Base-by-base conservation (phyloP, 1,140 invertebrate genomes). In the Zaprionus camerounensis region DNA sequence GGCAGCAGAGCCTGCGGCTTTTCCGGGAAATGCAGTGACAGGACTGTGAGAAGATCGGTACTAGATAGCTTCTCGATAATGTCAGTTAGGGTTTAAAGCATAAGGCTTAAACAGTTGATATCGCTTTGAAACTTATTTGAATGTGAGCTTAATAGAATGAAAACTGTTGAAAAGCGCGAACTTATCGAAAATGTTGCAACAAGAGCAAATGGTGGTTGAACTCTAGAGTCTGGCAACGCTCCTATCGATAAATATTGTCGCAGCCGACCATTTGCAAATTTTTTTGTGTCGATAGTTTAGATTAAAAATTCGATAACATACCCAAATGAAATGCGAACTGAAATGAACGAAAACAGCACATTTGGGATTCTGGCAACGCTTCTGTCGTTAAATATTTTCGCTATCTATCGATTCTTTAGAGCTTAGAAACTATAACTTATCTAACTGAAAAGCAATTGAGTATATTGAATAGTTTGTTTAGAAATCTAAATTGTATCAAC, bases 1-100 rank as follows among this genome's bases (percentile, higher is more conserved):
- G 73, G 64, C 73, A 55, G 55, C 12, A 53, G 51, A 46, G 46
- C 46, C 20, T 51, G 46, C 11, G 46, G 46, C 46, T 51, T 51
- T 58, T 58, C 56, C 56, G 31, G 56, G 56, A 58, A 58, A 36
- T 58, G 31, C 31, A 58, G 22, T 28, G 53, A 28, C 53, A 26
- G 22, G 53, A 22, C 20, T n/a, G 53, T 56, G 22, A 28, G 24
- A 56, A 56, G 24, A 56, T 56, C 22, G 26, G 13, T 56, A 17
- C 22, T 1, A 51, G 46, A 51, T 24, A 51, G 1, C 46, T 56
- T 11, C 13, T 13, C 1, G 11, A 24, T 24, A 24, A 20, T 24
- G 20, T 22, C 46, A 51, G 46, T 13, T 24, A 11, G 11, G 20
- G 11, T 51, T 51, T 22, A 4, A 22, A 31, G 7, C 28, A 31